Percentiles rank a stretch among this genome's conserved stretches.
phyloP scores from a whole-genome alignment of 1,140 invertebrate genomes.

The Drosophila sucinea region DNA sequence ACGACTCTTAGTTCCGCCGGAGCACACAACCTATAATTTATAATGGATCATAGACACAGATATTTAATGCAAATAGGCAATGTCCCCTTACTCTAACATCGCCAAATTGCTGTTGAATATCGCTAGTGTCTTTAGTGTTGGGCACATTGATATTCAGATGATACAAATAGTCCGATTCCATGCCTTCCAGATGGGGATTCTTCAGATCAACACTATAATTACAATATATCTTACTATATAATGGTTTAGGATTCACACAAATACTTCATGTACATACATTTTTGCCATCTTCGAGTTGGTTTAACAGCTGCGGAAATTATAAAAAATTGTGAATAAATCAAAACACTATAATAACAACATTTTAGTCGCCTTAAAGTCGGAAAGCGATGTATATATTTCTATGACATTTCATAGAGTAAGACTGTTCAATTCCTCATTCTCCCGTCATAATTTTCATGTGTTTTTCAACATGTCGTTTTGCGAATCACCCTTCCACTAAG shows the following conservation, averaged over 20 bases:
- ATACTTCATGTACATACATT: slow-evolving; percentile 10
- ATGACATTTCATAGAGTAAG: too few species aligned
- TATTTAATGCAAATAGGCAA: accelerated
- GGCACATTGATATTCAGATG: slow-evolving; percentile 89
- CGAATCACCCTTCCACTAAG: too few species aligned
- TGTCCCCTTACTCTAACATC: slow-evolving; percentile 90
- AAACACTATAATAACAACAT: too few species aligned
- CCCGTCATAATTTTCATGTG: too few species aligned
- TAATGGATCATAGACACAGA: not conserved
- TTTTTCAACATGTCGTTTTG: too few species aligned
- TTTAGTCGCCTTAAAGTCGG: too few species aligned
- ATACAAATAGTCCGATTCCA: slow-evolving; percentile 92
- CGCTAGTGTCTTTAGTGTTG: slow-evolving; percentile 87
- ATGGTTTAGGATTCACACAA: not conserved
- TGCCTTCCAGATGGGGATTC: slow-evolving; percentile 89
- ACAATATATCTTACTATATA: not conserved
- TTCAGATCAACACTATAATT: slow-evolving; percentile 78
- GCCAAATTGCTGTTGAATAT: slow-evolving; percentile 92
- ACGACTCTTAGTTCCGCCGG: slow-evolving; percentile 96
- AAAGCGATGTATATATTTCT: too few species aligned
- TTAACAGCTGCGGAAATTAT: too few species aligned
- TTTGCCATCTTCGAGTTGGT: slow-evolving; percentile 21
- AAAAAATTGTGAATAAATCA: too few species aligned
- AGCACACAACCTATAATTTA: slow-evolving; percentile 93
- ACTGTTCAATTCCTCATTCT: too few species aligned